Percentiles rank a stretch among this genome's conserved stretches.
phyloP scores from a whole-genome alignment of 2,888 invertebrate genomes.

The Athrips mouffetella region DNA sequence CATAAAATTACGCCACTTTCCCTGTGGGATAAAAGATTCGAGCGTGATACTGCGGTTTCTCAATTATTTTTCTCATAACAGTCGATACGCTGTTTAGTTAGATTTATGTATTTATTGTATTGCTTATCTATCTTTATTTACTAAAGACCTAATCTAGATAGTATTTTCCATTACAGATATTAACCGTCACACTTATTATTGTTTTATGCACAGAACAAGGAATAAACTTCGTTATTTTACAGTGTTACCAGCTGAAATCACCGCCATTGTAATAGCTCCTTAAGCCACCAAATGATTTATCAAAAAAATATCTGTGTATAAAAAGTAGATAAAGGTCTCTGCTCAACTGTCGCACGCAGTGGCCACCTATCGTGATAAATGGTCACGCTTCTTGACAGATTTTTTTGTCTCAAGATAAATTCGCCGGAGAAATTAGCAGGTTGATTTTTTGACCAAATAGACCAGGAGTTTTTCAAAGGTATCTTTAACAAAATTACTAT shows the following conservation, averaged over 20 bases:
- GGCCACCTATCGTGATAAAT: slow-evolving; percentile 26
- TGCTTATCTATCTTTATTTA: background rate
- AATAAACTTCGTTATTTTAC: too few species aligned
- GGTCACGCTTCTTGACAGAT: slow-evolving; percentile 21
- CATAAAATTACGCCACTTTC: too few species aligned
- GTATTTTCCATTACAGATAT: too few species aligned
- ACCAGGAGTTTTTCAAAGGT: background rate
- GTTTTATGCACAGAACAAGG: too few species aligned
- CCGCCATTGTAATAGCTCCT: background rate
- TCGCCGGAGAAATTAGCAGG: slow-evolving; percentile 10
- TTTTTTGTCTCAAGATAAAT: slow-evolving; percentile 23
- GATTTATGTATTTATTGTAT: background rate
- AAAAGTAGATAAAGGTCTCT: slow-evolving; percentile 2
- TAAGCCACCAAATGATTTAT: slow-evolving; percentile 2
- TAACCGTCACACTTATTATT: too few species aligned
- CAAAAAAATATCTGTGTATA: slow-evolving; percentile 3
- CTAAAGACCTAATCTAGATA: too few species aligned
- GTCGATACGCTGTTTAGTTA: background rate
- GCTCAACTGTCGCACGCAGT: slow-evolving; percentile 23
- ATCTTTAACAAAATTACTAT: too few species aligned
- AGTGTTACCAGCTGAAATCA: too few species aligned
- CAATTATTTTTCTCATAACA: background rate
- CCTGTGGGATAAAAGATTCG: slow-evolving; percentile 6
- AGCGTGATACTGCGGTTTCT: background rate
- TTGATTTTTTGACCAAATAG: background rate